A percentile compares a stretch with the other conserved stretches of the same genome.
These are phyloP conservation scores for Cinclus mexicanus DNA, from an alignment of 2,113 vertebrate genomes.

Conservation along the genomic window DNA sequence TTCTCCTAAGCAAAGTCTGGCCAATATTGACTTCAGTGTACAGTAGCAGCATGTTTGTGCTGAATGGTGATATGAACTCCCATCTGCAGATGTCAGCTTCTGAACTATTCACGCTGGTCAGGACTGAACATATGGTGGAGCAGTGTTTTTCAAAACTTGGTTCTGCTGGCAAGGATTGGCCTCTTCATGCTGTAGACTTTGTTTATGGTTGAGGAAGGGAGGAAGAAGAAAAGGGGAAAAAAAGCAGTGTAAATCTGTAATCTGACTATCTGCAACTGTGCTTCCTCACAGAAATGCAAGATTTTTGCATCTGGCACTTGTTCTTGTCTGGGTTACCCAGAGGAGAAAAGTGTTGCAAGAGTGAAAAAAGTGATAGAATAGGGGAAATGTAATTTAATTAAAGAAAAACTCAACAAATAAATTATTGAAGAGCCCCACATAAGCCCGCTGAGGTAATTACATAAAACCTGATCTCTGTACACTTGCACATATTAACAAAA, in stretches of 20 bases:
- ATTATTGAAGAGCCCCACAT: background rate
- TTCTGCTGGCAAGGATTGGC: slow-evolving; percentile 46
- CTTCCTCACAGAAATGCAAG: background rate
- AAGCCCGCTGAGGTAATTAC: background rate
- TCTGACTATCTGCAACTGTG: background rate
- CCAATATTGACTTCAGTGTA: slow-evolving; percentile 9
- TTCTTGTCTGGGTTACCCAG: background rate
- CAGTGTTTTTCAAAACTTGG: slow-evolving; percentile 41
- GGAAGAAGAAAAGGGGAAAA: background rate
- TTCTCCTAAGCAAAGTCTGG: slow-evolving; percentile 16
- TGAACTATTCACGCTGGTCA: slow-evolving; percentile 1
- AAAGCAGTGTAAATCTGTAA: background rate
- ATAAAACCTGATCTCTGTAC: background rate
- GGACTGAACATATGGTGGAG: slow-evolving; percentile 45
- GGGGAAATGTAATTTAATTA: background rate
- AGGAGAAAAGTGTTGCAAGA: background rate
- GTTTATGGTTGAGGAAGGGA: slow-evolving; percentile 16
- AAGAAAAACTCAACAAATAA: background rate
- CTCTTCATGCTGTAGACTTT: slow-evolving; percentile 48
- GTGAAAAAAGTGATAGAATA: background rate
- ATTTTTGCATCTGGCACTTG: slow-evolving; percentile 29
- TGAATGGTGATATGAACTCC: slow-evolving; percentile 15
- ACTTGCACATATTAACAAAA: background rate
- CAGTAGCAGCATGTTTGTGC: background rate
- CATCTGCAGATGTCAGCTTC: slow-evolving; percentile 43